Evolutionary conservation across 1,140 invertebrate genomes (phyloP), one percentile per base, ranked within the genome.

Genomic region (Oedothorax gibbosus): DNA sequence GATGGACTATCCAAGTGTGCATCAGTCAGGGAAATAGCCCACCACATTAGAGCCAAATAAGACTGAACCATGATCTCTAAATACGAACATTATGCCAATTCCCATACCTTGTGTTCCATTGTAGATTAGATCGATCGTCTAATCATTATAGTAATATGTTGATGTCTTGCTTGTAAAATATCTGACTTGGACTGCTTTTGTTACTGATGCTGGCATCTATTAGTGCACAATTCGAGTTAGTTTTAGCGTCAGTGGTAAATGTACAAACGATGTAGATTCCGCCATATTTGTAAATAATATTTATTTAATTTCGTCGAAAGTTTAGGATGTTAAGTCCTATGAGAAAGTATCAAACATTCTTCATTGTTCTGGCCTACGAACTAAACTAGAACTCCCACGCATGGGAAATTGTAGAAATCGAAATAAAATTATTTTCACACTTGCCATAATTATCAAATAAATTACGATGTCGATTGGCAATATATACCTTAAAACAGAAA

Each of bases 191-290:
- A 51, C 12, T 57, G 12, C 20, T 60, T 21, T n/a, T 57, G n/a
- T 15, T 75, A 54, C 51, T 35, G 77, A 79, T 79, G 77, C 77
- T 79, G 77, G 77, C 77, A 79, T 79, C 77, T 66, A 35, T 66
- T 54, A 66, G n/a, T 79, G 14, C 14, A 56, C 54, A 64, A 54
- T 68, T 35, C 18, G 12, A 12, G 9, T 49, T 72, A 50, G 69
- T 72, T 72, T 51, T 68, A 68, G 15, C 3, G 12, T n/a, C 21
- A 15, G 12, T 18, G 65, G 11, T 18, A 35, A 12, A 68, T 18
- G 15, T 68, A 21, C 11, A 21, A 21, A 18, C 15, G 21, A 68
- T 68, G 11, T 18, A 68, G 14, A 68, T 12, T 51, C 9, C 10
- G 10, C 49, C 50, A 14, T 49, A 35, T 72, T 14, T 21, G 14